Base-by-base conservation (phyloP, 2,888 invertebrate species). In the Andrena chrysosceles region DNA sequence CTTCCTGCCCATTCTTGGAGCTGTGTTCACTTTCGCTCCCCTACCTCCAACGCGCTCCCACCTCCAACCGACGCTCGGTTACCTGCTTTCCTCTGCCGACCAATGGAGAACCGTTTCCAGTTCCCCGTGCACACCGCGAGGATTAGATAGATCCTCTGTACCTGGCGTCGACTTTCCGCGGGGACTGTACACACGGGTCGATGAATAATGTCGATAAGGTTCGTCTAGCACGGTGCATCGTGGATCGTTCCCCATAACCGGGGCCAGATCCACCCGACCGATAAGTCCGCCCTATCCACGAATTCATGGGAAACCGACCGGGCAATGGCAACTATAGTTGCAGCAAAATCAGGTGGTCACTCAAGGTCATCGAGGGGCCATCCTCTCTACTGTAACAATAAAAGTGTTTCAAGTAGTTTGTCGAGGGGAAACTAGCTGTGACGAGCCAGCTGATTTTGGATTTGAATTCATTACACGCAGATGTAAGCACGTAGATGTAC, bases 1-100 rank as follows among this genome's bases (percentile, higher is more conserved):
- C 90, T 90, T 92, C 92, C 91, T 93, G 93, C 87, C 93, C 93
- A 93, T 94, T 93, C 93, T 93, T 93, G 93, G 93, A 90, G 91
- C 88, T 91, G 88, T 88, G 89, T 90, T 93, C 92, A 93, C 93
- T 93, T 93, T 93, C 93, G 93, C 93, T 89, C 89, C 83, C 89
- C 89, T 89, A 87, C 89, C 83, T 78, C 29, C 59, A 20, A 42
- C 77, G 54, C 59, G 75, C 42, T 81, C 66, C 84, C 85, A 80
- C 81, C 74, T 80, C 83, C 87, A 74, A 33, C 63, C 73, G 49
- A 66, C 54, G 74, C 42, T 42, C 29, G 48, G 67, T 80, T 77
- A 81, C 82, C 73, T 77, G 73, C 56, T 72, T 70, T 67, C 77
- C 59, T 68, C 59, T 26, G 20, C 3, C 68, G 29, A 52, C 77